These are phyloP conservation scores for Balearica regulorum DNA, from an alignment of 2,797 vertebrate species.

Conservation along the genomic window DNA sequence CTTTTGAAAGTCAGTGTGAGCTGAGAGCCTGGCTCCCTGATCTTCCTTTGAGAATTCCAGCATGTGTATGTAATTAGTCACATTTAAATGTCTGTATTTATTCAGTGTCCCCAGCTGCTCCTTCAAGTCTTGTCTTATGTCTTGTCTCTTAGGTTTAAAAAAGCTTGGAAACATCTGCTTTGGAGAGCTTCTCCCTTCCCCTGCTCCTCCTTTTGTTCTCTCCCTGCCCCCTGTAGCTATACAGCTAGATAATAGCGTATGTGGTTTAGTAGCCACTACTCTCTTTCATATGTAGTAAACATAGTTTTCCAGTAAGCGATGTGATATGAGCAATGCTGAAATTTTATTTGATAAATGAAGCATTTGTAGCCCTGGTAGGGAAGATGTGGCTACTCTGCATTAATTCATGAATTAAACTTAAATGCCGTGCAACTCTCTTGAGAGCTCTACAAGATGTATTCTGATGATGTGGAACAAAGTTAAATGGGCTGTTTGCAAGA, in stretches of 20 bases:
- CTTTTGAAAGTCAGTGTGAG: constrained; percentile 37
- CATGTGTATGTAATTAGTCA: constrained; percentile 49
- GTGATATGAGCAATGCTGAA: not conserved
- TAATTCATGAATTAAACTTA: not conserved
- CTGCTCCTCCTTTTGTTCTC: not conserved
- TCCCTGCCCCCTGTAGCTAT: not conserved
- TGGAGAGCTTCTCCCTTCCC: not conserved
- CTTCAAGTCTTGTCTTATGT: constrained; percentile 35
- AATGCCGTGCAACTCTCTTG: not conserved
- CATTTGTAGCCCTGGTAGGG: not conserved
- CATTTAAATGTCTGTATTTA: constrained; percentile 61
- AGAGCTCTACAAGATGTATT: not conserved
- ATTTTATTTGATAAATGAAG: not conserved
- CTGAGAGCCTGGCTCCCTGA: constrained; percentile 32
- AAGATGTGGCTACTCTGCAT: not conserved
- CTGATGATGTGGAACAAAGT: not conserved
- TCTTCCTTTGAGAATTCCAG: constrained; percentile 59
- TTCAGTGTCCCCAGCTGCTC: constrained; percentile 44
- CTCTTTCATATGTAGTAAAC: not conserved
- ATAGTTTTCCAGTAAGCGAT: not conserved
- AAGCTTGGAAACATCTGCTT: constrained; percentile 45
- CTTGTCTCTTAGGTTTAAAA: constrained; percentile 39
- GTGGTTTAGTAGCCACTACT: not conserved
- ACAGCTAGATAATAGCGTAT: not conserved
- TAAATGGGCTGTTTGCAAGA: not conserved